These are phyloP conservation scores for Alectura lathami DNA, from an alignment of 2,113 vertebrate species.

Conservation along the genomic window DNA sequence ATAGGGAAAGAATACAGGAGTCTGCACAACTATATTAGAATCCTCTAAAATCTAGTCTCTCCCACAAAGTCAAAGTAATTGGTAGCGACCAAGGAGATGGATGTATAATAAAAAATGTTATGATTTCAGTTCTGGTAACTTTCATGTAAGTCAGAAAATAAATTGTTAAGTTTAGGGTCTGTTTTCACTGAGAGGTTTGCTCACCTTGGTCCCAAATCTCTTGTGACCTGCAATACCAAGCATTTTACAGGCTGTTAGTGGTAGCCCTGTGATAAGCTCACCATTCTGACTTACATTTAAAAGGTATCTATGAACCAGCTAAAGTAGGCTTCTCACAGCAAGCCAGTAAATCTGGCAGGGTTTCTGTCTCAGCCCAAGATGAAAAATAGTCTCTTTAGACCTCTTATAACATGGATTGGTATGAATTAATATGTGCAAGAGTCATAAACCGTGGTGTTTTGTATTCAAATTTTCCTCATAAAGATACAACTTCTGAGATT, in stretches of 20 bases:
- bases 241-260: conserved; percentile 47
- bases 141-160: neutral
- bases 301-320: conserved; percentile 67
- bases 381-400: conserved; percentile 60
- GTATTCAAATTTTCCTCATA: conserved; percentile 38
- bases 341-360: conserved; percentile 66
- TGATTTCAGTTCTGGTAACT: neutral
- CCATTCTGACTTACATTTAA: conserved; percentile 74
- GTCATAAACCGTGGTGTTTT: conserved; percentile 46
- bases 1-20: neutral
- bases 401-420: conserved; percentile 32
- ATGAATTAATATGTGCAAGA: conserved; percentile 66
- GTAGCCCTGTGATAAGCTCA: conserved; percentile 30
- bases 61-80: neutral
- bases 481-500: conserved; percentile 42
- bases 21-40: neutral
- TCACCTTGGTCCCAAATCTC: neutral
- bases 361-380: conserved; percentile 53
- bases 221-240: neutral
- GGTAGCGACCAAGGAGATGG: neutral
- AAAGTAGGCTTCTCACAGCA: conserved; percentile 30
- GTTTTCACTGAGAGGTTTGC: neutral
- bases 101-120: neutral
- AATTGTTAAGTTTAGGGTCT: neutral
- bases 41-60: neutral